Conservation (phyloP, 2,113 vertebrate genomes). For the Pachypanchax playfairii region DNA sequence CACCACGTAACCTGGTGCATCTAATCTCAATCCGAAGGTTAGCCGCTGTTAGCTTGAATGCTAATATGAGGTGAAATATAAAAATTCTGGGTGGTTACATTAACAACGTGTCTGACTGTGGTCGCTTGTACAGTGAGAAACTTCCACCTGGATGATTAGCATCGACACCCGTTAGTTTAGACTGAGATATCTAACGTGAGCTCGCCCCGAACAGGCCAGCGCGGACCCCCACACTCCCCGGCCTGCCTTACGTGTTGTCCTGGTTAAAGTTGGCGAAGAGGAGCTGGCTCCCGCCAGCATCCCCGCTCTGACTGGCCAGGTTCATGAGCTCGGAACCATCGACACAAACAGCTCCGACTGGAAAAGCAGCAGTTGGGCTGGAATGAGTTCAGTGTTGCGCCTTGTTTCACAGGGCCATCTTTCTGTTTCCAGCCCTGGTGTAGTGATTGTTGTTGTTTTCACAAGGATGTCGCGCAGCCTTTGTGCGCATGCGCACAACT, state of each 20-base stretch:
- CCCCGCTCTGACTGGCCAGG: conserved; percentile 94
- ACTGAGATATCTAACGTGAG: conserved; percentile 24
- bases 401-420: conserved; percentile 63
- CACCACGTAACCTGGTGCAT: background rate
- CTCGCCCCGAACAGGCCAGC: conserved; percentile 49
- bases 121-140: background rate
- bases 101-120: background rate
- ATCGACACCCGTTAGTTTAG: background rate
- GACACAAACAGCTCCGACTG: conserved; percentile 50
- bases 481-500: conserved; percentile 68
- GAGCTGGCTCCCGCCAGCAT: conserved; percentile 93
- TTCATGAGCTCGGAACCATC: conserved; percentile 87
- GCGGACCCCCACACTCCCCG: conserved; percentile 44
- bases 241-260: conserved; percentile 94
- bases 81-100: background rate
- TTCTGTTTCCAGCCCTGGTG: conserved; percentile 33
- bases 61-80: conserved; percentile 7
- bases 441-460: conserved; percentile 80
- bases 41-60: conserved; percentile 41
- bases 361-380: conserved; percentile 51
- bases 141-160: background rate
- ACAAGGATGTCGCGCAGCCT: conserved; percentile 46
- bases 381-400: background rate
- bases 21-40: conserved; percentile 34
- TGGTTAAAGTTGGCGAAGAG: conserved; percentile 99